Evolutionary conservation across 1,140 invertebrate species (phyloP).

Genomic region (Lanistes nyassanus): DNA sequence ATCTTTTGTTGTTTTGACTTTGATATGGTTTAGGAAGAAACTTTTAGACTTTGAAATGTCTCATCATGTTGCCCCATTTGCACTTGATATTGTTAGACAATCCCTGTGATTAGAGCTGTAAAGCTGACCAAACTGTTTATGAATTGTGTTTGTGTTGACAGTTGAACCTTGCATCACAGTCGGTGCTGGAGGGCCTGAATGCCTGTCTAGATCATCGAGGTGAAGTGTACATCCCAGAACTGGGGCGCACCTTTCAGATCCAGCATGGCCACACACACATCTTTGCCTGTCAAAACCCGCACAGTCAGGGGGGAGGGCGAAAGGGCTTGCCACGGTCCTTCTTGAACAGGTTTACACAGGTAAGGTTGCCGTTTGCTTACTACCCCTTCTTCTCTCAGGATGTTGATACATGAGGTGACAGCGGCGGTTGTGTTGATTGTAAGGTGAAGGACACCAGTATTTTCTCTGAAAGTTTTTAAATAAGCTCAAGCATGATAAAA

Average conservation of each 20-base stretch:
- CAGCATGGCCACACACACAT: conserved; percentile 77
- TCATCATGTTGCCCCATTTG: too few species aligned
- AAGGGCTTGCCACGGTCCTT: conserved; percentile 97
- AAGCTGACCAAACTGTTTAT: too few species aligned
- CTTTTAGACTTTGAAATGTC: too few species aligned
- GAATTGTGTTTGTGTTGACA: conserved; percentile 60
- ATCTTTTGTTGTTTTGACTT: too few species aligned
- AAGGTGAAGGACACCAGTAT: too few species aligned
- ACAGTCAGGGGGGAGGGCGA: conserved; percentile 94
- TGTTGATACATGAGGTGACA: too few species aligned
- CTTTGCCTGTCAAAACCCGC: conserved; percentile 98
- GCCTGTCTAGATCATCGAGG: conserved; percentile 98
- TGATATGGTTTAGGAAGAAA: too few species aligned
- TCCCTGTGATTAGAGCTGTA: too few species aligned
- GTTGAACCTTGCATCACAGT: conserved; percentile 97
- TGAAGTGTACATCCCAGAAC: conserved; percentile 95
- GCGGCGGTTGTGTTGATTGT: too few species aligned
- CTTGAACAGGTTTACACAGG: conserved; percentile 97
- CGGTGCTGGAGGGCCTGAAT: conserved; percentile 97
- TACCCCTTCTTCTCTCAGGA: background rate
- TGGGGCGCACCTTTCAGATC: conserved; percentile 87
- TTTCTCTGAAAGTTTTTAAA: too few species aligned
- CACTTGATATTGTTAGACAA: background rate
- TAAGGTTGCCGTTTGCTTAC: conserved; percentile 43
- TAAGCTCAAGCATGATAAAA: too few species aligned